A percentile compares a stretch with the other conserved stretches of the same genome.
Conservation (phyloP, 2,113 vertebrate species). For the Rhynchomys soricoides region DNA sequence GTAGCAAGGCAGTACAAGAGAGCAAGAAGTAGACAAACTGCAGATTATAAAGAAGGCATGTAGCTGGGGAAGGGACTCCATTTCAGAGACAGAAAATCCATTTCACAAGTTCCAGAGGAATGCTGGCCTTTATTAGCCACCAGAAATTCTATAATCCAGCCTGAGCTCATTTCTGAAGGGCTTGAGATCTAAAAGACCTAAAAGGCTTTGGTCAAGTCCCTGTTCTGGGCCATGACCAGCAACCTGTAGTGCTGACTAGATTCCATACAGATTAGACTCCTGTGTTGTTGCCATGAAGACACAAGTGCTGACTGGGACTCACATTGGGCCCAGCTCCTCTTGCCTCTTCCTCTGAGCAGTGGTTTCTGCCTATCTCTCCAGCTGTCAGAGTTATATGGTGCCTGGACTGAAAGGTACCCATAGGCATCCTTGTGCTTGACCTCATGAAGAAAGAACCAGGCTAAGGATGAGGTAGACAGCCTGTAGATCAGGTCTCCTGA, state of each 20-base stretch:
- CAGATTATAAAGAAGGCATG: background rate
- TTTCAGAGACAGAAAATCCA: background rate
- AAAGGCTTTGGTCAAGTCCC: background rate
- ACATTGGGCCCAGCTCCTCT: rapidly evolving
- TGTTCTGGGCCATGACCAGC: background rate
- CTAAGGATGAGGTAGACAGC: background rate
- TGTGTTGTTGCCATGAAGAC: background rate
- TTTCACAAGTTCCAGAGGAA: background rate
- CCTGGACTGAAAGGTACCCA: background rate
- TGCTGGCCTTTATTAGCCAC: background rate
- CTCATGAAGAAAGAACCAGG: background rate
- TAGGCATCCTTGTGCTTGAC: background rate
- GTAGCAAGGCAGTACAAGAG: background rate
- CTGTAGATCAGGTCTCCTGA: background rate
- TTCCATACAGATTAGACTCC: rapidly evolving
- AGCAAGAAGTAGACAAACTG: background rate
- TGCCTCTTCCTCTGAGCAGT: background rate
- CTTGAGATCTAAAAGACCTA: background rate
- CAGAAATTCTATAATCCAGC: background rate
- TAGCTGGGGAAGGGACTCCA: too few species aligned
- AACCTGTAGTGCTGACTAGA: background rate
- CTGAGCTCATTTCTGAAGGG: background rate
- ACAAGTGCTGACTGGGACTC: background rate
- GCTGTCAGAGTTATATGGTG: background rate
- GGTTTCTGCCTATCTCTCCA: background rate